Evolutionary conservation across 64 coral and sea anemone species (phyloP).

Genomic region (Actinia equina): DNA sequence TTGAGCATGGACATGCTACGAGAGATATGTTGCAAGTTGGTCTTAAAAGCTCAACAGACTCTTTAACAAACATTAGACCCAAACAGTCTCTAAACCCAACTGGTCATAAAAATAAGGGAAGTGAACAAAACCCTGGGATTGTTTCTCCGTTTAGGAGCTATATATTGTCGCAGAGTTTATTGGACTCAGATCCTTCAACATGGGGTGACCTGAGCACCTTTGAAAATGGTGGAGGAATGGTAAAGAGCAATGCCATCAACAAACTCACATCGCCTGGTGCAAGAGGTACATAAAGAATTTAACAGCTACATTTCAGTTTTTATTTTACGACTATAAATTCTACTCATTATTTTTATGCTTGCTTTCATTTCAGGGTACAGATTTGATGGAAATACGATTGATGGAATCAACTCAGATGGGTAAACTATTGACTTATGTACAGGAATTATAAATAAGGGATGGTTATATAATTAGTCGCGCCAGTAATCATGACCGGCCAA

Average conservation of each 20-base stretch:
- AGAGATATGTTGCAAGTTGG: not conserved
- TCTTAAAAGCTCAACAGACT: not conserved
- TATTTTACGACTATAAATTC: too few relatives aligned
- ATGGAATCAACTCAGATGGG: conserved; percentile 65
- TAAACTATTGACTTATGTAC: not conserved
- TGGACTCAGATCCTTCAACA: conserved; percentile 65
- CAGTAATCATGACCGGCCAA: too few relatives aligned
- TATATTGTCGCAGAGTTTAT: conserved; percentile 53
- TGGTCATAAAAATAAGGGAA: not conserved
- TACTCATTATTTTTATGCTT: too few relatives aligned
- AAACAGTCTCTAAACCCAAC: not conserved
- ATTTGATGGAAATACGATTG: conserved; percentile 93
- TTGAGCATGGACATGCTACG: not conserved
- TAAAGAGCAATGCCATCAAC: conserved; percentile 31
- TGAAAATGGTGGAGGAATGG: conserved; percentile 51
- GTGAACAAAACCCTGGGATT: conserved; percentile 11
- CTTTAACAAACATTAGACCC: not conserved
- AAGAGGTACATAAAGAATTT: conserved; percentile 43
- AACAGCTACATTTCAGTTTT: not conserved
- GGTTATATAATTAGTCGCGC: too few relatives aligned
- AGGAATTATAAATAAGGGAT: not conserved
- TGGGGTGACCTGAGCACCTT: conserved; percentile 79
- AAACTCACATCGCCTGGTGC: conserved; percentile 82
- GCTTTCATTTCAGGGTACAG: conserved; percentile 61
- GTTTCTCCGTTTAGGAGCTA: conserved; percentile 80